Percentiles rank a stretch among this genome's conserved stretches.
phyloP scores from a whole-genome alignment of 2,888 invertebrate species.

The Globia sparganii region DNA sequence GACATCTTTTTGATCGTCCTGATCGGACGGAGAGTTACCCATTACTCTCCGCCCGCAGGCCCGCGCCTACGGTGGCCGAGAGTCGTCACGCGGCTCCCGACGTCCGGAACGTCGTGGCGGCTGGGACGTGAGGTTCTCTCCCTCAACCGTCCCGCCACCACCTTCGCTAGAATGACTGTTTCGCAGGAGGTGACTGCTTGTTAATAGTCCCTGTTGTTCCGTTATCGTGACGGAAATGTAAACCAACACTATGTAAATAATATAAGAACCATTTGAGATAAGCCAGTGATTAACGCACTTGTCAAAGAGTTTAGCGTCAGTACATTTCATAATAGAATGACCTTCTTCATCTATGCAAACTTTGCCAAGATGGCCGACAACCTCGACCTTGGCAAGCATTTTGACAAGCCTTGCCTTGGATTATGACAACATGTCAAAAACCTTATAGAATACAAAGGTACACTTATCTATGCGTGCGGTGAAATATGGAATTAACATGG shows the following conservation, averaged over 20 bases:
- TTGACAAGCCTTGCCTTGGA: conserved; percentile 68
- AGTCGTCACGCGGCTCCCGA: no score
- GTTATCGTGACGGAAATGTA: not conserved
- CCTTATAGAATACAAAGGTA: conserved; percentile 6
- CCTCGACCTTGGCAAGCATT: conserved; percentile 71
- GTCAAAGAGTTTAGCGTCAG: conserved; percentile 22
- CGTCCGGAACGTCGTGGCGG: no score
- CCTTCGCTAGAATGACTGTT: no score
- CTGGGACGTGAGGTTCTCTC: no score
- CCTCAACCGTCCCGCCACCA: no score
- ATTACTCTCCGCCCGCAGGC: no score
- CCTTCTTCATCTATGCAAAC: conserved; percentile 60
- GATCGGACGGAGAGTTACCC: no score
- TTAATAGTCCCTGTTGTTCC: not conserved
- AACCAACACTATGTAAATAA: not conserved
- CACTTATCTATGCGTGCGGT: conserved; percentile 11
- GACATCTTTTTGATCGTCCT: no score
- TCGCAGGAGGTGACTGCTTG: no score
- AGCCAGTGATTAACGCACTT: conserved; percentile 9
- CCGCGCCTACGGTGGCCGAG: no score
- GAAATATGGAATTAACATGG: conserved; percentile 19
- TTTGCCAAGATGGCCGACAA: conserved; percentile 57
- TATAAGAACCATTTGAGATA: conserved; percentile 1
- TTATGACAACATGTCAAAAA: conserved; percentile 44
- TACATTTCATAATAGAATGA: conserved; percentile 36